These are phyloP conservation scores for Pithys albifrons DNA, from an alignment of 2,113 vertebrate genomes.

Conservation along the genomic window DNA sequence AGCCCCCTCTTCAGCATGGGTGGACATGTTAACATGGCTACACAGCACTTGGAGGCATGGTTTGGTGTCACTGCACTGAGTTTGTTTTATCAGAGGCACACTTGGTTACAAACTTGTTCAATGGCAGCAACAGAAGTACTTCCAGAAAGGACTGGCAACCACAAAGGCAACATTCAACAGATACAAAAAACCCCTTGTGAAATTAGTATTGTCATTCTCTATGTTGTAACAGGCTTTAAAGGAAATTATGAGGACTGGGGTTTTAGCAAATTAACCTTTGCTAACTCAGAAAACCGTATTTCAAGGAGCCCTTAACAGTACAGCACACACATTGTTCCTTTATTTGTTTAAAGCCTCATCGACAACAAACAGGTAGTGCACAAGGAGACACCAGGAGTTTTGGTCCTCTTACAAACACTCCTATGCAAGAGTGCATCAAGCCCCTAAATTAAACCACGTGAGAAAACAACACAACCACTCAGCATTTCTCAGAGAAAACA, in stretches of 20 bases:
- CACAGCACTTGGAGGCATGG: neutral
- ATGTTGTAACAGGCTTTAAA: neutral
- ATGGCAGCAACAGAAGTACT: neutral
- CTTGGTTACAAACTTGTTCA: neutral
- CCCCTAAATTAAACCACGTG: neutral
- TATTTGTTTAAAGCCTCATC: neutral
- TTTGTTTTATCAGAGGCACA: neutral
- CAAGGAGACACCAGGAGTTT: neutral
- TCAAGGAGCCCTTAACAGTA: neutral
- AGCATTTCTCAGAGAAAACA: neutral
- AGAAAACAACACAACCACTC: neutral
- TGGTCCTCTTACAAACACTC: neutral
- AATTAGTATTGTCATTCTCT: neutral
- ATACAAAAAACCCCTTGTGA: neutral
- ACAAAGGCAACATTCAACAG: neutral
- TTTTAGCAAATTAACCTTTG: neutral
- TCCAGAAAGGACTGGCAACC: neutral
- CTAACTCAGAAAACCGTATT: neutral
- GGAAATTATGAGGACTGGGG: neutral
- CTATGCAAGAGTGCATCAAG: neutral
- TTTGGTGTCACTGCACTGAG: neutral
- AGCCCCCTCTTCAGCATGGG: neutral
- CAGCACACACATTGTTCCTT: neutral
- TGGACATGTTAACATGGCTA: neutral
- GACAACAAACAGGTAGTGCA: neutral